Conservation (phyloP, 64 coral and sea anemone genomes). For the Pachyseris speciosa region DNA sequence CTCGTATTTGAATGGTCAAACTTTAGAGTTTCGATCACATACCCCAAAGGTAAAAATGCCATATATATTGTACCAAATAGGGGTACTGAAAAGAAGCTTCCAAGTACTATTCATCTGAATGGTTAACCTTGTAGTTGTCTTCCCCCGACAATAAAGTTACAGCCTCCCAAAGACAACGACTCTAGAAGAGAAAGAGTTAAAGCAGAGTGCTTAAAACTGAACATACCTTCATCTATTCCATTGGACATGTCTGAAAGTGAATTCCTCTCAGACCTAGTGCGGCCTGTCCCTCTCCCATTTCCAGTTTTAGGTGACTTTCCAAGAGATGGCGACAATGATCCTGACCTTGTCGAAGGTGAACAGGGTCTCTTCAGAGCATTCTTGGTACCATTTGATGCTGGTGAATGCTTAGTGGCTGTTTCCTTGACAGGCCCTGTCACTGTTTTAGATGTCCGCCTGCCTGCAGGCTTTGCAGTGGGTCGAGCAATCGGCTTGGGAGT, state of each 20-base stretch:
- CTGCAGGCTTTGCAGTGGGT: slow-evolving; percentile 27
- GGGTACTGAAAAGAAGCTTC: too few relatives aligned
- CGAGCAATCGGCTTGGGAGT: slow-evolving; percentile 76
- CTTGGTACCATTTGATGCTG: slow-evolving; percentile 43
- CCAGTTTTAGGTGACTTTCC: slow-evolving; percentile 64
- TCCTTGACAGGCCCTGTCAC: slow-evolving; percentile 19
- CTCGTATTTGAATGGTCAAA: background rate
- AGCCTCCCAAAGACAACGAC: too few relatives aligned
- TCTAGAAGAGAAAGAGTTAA: too few relatives aligned
- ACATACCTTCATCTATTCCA: slow-evolving; percentile 76
- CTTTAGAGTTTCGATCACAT: background rate
- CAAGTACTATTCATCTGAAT: too few relatives aligned
- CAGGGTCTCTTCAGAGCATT: slow-evolving; percentile 62
- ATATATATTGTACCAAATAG: too few relatives aligned
- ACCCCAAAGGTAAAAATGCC: background rate
- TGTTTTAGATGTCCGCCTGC: background rate
- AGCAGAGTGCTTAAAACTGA: too few relatives aligned
- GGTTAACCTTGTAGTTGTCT: too few relatives aligned
- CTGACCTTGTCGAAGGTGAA: slow-evolving; percentile 65
- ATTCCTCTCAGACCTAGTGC: slow-evolving; percentile 73
- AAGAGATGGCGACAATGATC: slow-evolving; percentile 26
- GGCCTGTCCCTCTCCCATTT: slow-evolving; percentile 45
- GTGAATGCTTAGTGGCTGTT: background rate
- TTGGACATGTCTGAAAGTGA: slow-evolving; percentile 44
- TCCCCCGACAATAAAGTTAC: too few relatives aligned